Evolutionary conservation across 2,797 vertebrate species (phyloP), one percentile per base, ranked within the genome.

Genomic region (Gallinago nigripennis): DNA sequence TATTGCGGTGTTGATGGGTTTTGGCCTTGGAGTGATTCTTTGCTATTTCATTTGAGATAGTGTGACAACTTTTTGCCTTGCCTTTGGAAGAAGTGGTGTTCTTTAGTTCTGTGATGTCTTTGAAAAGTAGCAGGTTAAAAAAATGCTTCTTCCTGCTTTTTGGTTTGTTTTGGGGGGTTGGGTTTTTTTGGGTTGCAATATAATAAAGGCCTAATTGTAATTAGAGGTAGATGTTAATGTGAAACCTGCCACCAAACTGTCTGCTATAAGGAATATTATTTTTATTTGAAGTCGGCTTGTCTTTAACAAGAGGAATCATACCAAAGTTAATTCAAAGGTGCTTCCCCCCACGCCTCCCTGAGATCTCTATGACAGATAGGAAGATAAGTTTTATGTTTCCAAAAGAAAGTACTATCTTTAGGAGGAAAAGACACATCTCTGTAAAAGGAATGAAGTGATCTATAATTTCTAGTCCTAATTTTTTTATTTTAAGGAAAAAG

Each of bases 401-500:
- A 56, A 76, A 90, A 81, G 66, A 65, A 83, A 72, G 7, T 8
- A 21, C 24, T 61, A 2, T 39, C 63, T 88, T 66, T 61, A 69
- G 27, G 45, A 57, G 31, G 16, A 68, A 94, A 87, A 35, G 11
- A 90, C 15, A 37, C 50, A 18, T 63, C 35, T 84, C 35, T 88
- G 31, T 79, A 39, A 48, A 86, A 92, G 53, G 35, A 88, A 66
- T 63, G 6, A 78, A 50, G 13, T 58, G 37, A 83, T 81, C 33
- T 82, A 15, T 81, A 85, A 89, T 75, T 86, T 94, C 54, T 70
- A 54, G 61, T 73, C 54, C 30, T 64, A 43, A n/a, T 15, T 65
- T 68, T 94, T 80, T 82, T 84, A 61, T 95, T 92, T 92, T 75
- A 83, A 89, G 41, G 69, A 70, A 58, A 75, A 81, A 54, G 19